Conservation (phyloP, 1,140 invertebrate species). For the Chrysomallon squamiferum region DNA sequence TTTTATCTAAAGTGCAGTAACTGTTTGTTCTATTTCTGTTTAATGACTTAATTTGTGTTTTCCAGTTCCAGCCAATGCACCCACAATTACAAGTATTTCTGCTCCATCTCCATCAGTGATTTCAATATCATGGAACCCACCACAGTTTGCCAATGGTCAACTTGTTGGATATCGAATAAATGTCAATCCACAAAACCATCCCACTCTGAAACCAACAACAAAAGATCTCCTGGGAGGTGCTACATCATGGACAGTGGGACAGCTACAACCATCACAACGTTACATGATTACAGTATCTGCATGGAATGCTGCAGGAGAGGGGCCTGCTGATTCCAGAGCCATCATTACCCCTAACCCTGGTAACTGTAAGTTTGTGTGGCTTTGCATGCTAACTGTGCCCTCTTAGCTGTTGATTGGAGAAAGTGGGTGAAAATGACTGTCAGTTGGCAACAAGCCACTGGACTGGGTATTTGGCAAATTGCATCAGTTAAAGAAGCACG, state of each 20-base stretch:
- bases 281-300: slow-evolving; percentile 81
- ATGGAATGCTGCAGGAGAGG: slow-evolving; percentile 81
- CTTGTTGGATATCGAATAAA: slow-evolving; percentile 83
- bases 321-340: slow-evolving; percentile 71
- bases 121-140: slow-evolving; percentile 86
- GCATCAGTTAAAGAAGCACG: no score
- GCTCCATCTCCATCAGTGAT: slow-evolving; percentile 83
- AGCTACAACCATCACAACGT: slow-evolving; percentile 75
- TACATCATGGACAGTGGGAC: slow-evolving; percentile 76
- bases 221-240: slow-evolving; percentile 74
- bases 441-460: slow-evolving; percentile 4
- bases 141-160: slow-evolving; percentile 84
- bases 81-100: slow-evolving; percentile 73
- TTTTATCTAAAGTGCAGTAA: no score
- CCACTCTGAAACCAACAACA: slow-evolving; percentile 49
- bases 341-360: slow-evolving; percentile 69
- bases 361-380: slow-evolving; percentile 35
- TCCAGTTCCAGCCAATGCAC: slow-evolving; percentile 51
- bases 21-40: no score
- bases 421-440: not conserved
- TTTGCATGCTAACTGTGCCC: slow-evolving; percentile 8
- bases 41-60: not conserved
- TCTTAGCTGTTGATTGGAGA: slow-evolving; percentile 3
- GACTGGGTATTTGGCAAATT: not conserved
- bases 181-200: slow-evolving; percentile 63